phyloP scores from a whole-genome alignment of 2,888 invertebrate genomes.

The Ormyrus pomaceus region DNA sequence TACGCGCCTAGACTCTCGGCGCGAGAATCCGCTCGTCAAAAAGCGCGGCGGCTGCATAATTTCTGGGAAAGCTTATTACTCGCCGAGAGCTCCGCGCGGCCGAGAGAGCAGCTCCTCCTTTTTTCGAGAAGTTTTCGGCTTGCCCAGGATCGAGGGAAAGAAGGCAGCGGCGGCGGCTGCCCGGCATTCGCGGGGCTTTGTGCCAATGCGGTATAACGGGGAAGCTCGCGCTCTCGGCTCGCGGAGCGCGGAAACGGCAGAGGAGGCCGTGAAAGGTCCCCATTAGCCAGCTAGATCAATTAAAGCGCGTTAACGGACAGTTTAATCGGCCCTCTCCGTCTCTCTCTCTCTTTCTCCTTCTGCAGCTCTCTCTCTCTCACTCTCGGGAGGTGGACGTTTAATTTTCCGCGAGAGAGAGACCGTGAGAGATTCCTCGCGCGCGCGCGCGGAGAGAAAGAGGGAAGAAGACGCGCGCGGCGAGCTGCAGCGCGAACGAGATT shows the following conservation, averaged over 20 bases:
- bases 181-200: too few relatives aligned
- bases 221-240: neutral
- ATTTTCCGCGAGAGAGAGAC: constrained; percentile 40
- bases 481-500: constrained; percentile 35
- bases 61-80: constrained; percentile 13
- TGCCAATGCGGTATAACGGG: neutral
- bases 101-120: too few relatives aligned
- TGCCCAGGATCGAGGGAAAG: too few relatives aligned
- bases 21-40: constrained; percentile 24
- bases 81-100: too few relatives aligned
- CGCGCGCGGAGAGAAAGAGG: too few relatives aligned
- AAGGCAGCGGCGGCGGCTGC: too few relatives aligned
- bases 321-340: constrained; percentile 57
- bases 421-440: constrained; percentile 35
- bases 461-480: neutral
- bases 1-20: neutral
- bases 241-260: constrained; percentile 15
- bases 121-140: too few relatives aligned
- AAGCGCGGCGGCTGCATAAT: constrained; percentile 19
- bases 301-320: constrained; percentile 65
- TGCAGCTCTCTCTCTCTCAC: neutral
- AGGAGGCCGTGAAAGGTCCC: constrained; percentile 47
- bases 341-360: neutral
- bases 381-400: constrained; percentile 46
- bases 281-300: constrained; percentile 60